Evolutionary conservation across 2,888 invertebrate genomes (phyloP), one percentile per base, ranked within the genome.

Genomic region (Brenthis hecate): DNA sequence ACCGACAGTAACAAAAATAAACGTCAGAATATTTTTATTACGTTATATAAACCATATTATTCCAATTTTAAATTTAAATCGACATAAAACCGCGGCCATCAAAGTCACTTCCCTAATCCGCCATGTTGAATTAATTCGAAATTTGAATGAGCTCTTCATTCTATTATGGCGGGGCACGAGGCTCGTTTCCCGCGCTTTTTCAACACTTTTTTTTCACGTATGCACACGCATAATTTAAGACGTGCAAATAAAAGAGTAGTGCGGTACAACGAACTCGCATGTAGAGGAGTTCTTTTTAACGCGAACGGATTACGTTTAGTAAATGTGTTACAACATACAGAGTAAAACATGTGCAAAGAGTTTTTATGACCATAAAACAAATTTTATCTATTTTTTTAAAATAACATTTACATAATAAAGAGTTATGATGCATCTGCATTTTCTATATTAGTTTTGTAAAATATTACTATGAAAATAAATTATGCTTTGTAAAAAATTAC

Each of bases 171-270:
- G 74, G 73, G 70, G 75, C 80, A 78, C 77, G 79, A 74, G 36
- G 76, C 80, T 76, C 78, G 77, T 81, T 81, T 81, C 78, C 81
- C 80, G 77, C 78, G 76, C 75, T 79, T 80, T 77, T 77, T 74
- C 66, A 69, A 65, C 72, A 71, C 67, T 68, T 56, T 66, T 66
- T 57, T 63, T 65, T 61, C 56, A 66, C 65, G 71, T 75, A 72
- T 74, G 74, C 72, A 74, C 72, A 72, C 73, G 74, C 73, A 73
- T 75, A 73, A 76, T 73, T 74, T 76, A 75, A 74, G 73, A 70
- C 70, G 68, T 55, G 70, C 66, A 70, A 72, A 70, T 70, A 70
- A 72, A 70, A 72, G 64, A 61, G 67, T 56, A 50, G 16, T 28
- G 19, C 61, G 54, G 71, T 69, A 66, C 72, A 72, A 69, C 67